Percentiles rank a stretch among this genome's conserved stretches.
These are phyloP conservation scores for Morpho deidamia DNA, from an alignment of 2,888 invertebrate species.

Conservation along the genomic window DNA sequence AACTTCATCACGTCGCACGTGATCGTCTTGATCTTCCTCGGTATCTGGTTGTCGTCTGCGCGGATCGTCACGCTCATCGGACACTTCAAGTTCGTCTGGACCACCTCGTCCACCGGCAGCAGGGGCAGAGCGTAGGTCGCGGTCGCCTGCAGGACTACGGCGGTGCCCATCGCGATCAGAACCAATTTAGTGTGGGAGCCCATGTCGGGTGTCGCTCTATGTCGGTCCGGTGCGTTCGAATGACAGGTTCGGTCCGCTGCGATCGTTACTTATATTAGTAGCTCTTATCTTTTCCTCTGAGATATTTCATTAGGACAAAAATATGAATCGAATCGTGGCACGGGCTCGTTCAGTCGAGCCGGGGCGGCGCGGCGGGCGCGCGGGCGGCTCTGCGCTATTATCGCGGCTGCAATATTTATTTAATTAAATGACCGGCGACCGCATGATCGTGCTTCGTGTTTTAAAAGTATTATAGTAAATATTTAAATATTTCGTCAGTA, in stretches of 20 bases:
- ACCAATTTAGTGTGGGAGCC: too few species aligned
- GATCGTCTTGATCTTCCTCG: neutral
- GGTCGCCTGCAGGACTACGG: too few species aligned
- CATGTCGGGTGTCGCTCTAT: too few species aligned
- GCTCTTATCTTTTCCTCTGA: conserved; percentile 3
- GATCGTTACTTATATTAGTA: neutral
- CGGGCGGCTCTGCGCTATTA: neutral
- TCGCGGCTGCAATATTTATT: neutral
- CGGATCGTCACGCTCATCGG: neutral
- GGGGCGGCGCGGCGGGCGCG: neutral
- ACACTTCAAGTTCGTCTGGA: too few species aligned
- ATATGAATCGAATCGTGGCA: too few species aligned
- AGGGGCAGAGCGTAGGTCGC: too few species aligned
- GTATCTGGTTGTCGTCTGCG: neutral
- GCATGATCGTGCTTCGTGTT: too few species aligned
- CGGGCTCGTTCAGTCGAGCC: too few species aligned
- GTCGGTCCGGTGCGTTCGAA: neutral
- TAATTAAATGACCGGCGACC: too few species aligned
- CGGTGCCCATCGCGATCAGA: too few species aligned
- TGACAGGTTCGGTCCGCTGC: neutral
- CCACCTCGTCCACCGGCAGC: neutral
- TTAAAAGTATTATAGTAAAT: too few species aligned
- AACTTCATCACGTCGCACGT: neutral
- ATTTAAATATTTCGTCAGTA: too few species aligned
- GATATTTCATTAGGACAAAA: neutral